Percentiles rank a stretch among this genome's conserved stretches.
These are phyloP conservation scores for Catostylus mosaicus DNA, from an alignment of 30 jellyfish, hydroid and myxozoan genomes.

Conservation along the genomic window DNA sequence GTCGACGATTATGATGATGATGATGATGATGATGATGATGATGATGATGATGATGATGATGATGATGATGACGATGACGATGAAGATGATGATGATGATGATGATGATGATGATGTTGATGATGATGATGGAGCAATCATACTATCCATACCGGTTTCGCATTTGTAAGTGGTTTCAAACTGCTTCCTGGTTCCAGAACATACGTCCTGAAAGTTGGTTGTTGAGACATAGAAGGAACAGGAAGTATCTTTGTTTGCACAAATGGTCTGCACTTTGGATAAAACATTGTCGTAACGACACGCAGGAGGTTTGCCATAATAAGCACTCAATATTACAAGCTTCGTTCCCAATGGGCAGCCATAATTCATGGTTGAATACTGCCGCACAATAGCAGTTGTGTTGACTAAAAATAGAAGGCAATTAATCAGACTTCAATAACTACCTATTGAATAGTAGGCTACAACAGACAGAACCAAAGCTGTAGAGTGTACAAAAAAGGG, in stretches of 20 bases:
- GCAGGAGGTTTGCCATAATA: conserved; percentile 69
- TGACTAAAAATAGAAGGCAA: not conserved
- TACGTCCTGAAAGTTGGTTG: conserved; percentile 1
- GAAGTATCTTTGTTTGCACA: conserved; percentile 15
- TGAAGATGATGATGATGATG: too few species aligned
- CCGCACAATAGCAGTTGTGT: conserved; percentile 4
- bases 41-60: too few species aligned
- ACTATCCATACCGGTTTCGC: conserved; percentile 63
- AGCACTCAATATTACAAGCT: conserved; percentile 49
- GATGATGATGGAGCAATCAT: too few species aligned
- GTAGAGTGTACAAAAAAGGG: too few species aligned
- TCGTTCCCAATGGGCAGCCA: conserved; percentile 87
- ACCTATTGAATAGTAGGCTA: too few species aligned
- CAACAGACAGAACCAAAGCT: too few species aligned
- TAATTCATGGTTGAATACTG: conserved; percentile 41
- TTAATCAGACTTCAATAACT: too few species aligned
- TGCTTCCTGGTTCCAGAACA: conserved; percentile 56
- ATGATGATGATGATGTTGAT: too few species aligned
- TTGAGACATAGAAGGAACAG: conserved; percentile 38
- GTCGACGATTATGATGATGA: too few species aligned
- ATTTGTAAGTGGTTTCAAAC: conserved; percentile 66
- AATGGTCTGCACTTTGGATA: conserved; percentile 6
- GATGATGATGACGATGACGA: too few species aligned
- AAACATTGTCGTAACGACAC: conserved; percentile 41
- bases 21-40: too few species aligned